Percentiles rank a stretch among this genome's conserved stretches.
phyloP scores from a whole-genome alignment of 1,140 invertebrate genomes.

The Mizuhopecten yessoensis region DNA sequence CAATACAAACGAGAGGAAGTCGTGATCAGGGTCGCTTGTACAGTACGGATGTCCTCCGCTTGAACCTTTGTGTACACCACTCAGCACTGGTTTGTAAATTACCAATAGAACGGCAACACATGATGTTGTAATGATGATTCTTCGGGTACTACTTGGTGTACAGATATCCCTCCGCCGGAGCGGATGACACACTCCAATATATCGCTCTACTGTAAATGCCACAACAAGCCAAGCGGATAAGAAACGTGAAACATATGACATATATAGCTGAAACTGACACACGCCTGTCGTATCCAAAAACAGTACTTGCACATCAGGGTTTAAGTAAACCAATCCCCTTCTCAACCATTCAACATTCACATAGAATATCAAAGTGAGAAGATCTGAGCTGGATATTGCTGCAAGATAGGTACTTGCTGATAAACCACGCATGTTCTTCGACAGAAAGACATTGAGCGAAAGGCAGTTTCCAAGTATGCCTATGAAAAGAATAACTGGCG shows the following conservation, averaged over 20 bases:
- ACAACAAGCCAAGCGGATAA: slow-evolving; percentile 76
- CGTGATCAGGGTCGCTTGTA: slow-evolving; percentile 61
- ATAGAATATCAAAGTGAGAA: slow-evolving; percentile 67
- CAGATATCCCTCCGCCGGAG: slow-evolving; percentile 62
- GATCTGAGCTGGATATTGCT: slow-evolving; percentile 68
- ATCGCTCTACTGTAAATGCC: slow-evolving; percentile 86
- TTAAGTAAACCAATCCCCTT: slow-evolving; percentile 61
- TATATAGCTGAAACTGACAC: slow-evolving; percentile 72
- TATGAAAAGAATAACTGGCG: slow-evolving; percentile 71
- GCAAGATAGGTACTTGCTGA: slow-evolving; percentile 75
- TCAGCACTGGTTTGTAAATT: slow-evolving; percentile 66
- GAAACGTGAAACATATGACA: slow-evolving; percentile 73
- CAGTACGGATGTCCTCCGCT: slow-evolving; percentile 59
- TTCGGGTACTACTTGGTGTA: slow-evolving; percentile 52
- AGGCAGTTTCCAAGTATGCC: slow-evolving; percentile 77
- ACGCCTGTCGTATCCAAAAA: slow-evolving; percentile 68
- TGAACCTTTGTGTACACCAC: slow-evolving; percentile 55
- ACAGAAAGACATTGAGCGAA: slow-evolving; percentile 75
- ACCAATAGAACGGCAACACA: slow-evolving; percentile 51
- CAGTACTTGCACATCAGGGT: slow-evolving; percentile 48
- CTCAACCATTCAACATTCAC: slow-evolving; percentile 72
- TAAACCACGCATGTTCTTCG: slow-evolving; percentile 72
- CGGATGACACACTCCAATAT: slow-evolving; percentile 91
- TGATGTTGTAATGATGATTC: slow-evolving; percentile 53
- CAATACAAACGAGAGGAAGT: slow-evolving; percentile 67